These are phyloP conservation scores for Teleogryllus oceanicus DNA, from an alignment of 2,888 invertebrate species.

Conservation along the genomic window DNA sequence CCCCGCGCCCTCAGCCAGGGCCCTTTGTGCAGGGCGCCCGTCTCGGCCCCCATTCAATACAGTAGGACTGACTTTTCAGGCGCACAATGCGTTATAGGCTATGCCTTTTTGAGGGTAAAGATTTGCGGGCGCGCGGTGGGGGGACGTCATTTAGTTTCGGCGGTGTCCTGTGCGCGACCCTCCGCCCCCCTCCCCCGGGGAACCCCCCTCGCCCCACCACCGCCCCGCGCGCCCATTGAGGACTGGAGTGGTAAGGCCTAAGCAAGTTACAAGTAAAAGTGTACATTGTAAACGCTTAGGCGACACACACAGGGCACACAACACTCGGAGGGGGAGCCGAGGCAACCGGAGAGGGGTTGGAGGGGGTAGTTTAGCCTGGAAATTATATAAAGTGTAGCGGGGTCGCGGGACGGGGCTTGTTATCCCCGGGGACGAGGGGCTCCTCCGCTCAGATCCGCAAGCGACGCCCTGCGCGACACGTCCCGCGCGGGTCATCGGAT, in stretches of 20 bases:
- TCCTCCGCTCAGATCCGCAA: background rate
- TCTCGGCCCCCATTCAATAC: background rate
- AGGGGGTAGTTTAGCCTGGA: conserved; percentile 20
- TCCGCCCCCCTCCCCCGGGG: conserved; percentile 22
- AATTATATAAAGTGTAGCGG: conserved; percentile 3
- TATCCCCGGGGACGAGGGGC: background rate
- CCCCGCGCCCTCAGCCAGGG: background rate
- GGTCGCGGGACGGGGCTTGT: background rate
- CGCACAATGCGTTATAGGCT: conserved; percentile 25
- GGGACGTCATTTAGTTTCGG: conserved; percentile 33
- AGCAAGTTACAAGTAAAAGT: conserved; percentile 4
- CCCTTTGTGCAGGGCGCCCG: background rate
- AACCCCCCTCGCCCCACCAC: background rate
- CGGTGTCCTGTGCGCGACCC: conserved; percentile 27
- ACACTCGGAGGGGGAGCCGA: background rate
- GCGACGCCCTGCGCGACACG: background rate
- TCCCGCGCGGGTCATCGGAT: too few relatives aligned
- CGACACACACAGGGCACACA: background rate
- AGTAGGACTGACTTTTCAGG: conserved; percentile 18
- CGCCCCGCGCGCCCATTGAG: conserved; percentile 4
- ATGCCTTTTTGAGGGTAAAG: conserved; percentile 31
- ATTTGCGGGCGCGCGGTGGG: conserved; percentile 27
- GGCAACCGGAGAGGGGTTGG: background rate
- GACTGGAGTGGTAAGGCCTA: conserved; percentile 4
- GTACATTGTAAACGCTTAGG: conserved; percentile 18